These are phyloP conservation scores for Crenuchus spilurus DNA, from an alignment of 2,797 vertebrate genomes.

Conservation along the genomic window DNA sequence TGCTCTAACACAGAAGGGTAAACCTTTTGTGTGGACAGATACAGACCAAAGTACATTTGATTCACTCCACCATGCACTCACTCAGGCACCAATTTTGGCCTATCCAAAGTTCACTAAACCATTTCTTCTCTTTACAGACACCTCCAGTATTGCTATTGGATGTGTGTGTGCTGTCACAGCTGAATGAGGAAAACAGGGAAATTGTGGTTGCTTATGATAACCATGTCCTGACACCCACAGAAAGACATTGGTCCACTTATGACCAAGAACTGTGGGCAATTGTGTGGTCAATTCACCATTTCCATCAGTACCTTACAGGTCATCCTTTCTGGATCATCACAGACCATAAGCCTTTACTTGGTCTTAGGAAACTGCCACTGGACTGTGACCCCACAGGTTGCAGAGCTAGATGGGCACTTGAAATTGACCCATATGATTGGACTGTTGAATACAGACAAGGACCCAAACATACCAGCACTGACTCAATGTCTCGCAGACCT, in stretches of 20 bases:
- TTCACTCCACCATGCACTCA: no score
- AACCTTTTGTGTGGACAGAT: neutral
- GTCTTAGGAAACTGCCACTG: neutral
- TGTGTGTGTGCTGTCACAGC: constrained; percentile 16
- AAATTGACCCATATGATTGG: neutral
- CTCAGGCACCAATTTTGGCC: neutral
- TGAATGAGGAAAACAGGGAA: constrained; percentile 5
- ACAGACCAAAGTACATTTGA: no score
- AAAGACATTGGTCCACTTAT: constrained; percentile 15
- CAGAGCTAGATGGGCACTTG: neutral
- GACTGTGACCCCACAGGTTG: neutral
- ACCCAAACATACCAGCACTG: neutral
- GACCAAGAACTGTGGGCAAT: constrained; percentile 12
- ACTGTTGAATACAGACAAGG: constrained; percentile 14
- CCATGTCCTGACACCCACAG: constrained; percentile 16
- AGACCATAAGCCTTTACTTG: constrained; percentile 19
- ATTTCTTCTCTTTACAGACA: constrained; percentile 28
- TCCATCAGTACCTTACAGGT: neutral
- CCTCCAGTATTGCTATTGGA: constrained; percentile 13
- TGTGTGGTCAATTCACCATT: constrained; percentile 11
- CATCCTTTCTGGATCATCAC: neutral
- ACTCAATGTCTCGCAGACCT: neutral
- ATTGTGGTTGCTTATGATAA: constrained; percentile 10
- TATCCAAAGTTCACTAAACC: constrained; percentile 20
- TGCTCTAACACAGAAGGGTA: neutral